These are phyloP conservation scores for Nylanderia fulva DNA, from an alignment of 1,140 invertebrate species.

Conservation along the genomic window DNA sequence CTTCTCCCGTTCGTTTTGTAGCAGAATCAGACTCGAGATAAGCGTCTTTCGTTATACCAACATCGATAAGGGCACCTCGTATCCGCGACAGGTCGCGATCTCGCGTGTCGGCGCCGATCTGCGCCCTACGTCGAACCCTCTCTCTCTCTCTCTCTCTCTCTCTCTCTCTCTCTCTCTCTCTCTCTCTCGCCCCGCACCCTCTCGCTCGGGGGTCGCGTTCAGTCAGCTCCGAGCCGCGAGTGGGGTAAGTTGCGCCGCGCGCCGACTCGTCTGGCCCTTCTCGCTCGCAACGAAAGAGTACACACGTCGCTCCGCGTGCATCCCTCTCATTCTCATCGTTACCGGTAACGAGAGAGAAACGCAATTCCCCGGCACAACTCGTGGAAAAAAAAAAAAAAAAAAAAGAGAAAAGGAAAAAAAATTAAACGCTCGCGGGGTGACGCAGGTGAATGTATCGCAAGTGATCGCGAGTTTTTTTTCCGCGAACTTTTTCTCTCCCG, in stretches of 20 bases:
- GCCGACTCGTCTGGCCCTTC: constrained; percentile 50
- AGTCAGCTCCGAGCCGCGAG: constrained; percentile 67
- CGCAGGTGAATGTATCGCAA: constrained; percentile 31
- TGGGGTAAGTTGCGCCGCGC: constrained; percentile 62
- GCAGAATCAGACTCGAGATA: not conserved
- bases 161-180: too few relatives aligned
- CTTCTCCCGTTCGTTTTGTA: not conserved
- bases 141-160: too few relatives aligned
- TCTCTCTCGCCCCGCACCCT: constrained; percentile 38
- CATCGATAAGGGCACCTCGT: constrained; percentile 16
- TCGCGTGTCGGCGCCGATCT: constrained; percentile 54
- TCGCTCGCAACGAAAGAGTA: constrained; percentile 21
- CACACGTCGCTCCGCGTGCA: not conserved
- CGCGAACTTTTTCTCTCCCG: not conserved
- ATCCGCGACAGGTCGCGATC: constrained; percentile 32
- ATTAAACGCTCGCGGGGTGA: too few relatives aligned
- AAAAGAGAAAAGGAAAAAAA: too few relatives aligned
- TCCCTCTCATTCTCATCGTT: not conserved
- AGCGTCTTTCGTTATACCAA: not conserved
- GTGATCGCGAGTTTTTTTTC: constrained; percentile 28
- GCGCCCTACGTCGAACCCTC: constrained; percentile 51
- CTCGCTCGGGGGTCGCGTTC: constrained; percentile 60
- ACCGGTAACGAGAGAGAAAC: not conserved
- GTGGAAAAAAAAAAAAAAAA: too few relatives aligned
- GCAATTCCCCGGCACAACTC: constrained; percentile 15